Base-by-base conservation (phyloP, 64 coral and sea anemone species). In the Cladopsammia gracilis region DNA sequence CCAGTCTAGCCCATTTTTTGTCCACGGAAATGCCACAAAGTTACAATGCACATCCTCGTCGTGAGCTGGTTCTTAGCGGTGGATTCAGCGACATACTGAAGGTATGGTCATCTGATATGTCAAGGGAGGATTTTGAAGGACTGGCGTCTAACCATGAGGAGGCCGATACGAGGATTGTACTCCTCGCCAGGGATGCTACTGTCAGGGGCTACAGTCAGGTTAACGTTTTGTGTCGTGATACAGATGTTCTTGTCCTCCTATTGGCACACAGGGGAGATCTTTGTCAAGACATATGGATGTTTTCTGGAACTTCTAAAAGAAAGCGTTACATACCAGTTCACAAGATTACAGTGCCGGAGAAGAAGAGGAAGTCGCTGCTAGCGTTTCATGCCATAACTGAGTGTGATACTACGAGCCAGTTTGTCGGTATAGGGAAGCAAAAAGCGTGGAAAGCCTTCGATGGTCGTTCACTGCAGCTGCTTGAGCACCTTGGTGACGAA, bases 11-110 rank as follows among this genome's bases (percentile, higher is more conserved):
- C 48, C 67, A 79, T 14, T 93, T 93, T 58, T 18, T 93, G 47
- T 93, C 42, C 11, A 87, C 73, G 43, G 34, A 87, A 76, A 80
- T 87, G 18, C 81, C 91, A 22, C n/a, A 81, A 80, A 46, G 24
- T 20, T 93, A 87, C 64, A 2, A 16, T 5, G 34, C 60, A 14
- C 57, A 70, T 64, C 62, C 73, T 46, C 1, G 43, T 7, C 43
- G 42, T 11, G 70, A 85, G 86, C 68, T 94, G 24, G 93, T 95
- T 7, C 1, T 95, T 4, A 95, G 88, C 65, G 93, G 87, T 26
- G 93, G 87, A 2, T 95, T 95, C 79, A 90, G 10, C 16, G 87
- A 90, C 14, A 19, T 12, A 56, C 8, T 76, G 58, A 85, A 85
- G 52, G 79, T 65, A 16, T 95, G 93, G 87, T 86, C 79, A 18